These are phyloP conservation scores for Scopus umbretta DNA, from an alignment of 2,113 vertebrate species.

Conservation along the genomic window DNA sequence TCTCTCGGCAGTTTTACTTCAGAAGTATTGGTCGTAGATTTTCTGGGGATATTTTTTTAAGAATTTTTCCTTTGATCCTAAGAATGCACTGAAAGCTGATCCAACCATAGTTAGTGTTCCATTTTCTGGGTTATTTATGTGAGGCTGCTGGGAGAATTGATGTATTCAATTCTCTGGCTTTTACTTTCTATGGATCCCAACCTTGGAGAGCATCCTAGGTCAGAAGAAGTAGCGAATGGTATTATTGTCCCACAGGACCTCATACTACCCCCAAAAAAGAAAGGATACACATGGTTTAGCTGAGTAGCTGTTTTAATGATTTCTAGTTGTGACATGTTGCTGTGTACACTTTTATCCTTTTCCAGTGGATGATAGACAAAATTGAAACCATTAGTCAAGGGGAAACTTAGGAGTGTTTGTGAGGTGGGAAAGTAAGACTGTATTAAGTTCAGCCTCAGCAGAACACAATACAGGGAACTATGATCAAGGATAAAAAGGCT, in stretches of 20 bases:
- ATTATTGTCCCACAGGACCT: neutral
- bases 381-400: neutral
- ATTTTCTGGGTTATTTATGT: neutral
- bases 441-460: neutral
- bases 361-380: neutral
- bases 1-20: neutral
- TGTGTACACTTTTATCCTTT: neutral
- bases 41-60: neutral
- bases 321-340: neutral
- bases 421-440: neutral
- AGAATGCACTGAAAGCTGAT: neutral
- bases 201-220: neutral
- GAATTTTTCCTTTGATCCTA: neutral
- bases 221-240: neutral
- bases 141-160: neutral
- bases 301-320: neutral
- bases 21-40: neutral
- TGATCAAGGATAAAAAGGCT: neutral
- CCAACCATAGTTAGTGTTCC: neutral
- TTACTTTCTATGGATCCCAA: neutral
- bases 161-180: neutral
- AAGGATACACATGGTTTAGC: neutral
- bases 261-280: neutral
- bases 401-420: neutral
- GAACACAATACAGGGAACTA: conserved; percentile 20